Base-by-base conservation (phyloP, 2,113 vertebrate genomes). In the Bubalus kerabau region DNA sequence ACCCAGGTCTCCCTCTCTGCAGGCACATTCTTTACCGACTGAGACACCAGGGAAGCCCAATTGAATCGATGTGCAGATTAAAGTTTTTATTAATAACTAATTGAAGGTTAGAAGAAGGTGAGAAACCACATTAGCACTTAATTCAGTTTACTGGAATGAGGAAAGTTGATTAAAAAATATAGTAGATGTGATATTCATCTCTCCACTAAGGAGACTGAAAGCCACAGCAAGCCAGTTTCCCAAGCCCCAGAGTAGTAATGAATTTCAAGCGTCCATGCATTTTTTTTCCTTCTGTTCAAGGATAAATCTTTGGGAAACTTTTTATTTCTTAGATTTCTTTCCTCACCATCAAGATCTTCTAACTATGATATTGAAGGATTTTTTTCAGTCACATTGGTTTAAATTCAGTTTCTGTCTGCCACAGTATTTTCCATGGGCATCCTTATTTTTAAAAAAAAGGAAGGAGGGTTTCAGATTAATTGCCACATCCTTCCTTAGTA, bases 51-150 rank as follows among this genome's bases (percentile, higher is more conserved):
- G 67, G 10, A 71, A 71, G n/a, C 19, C n/a, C 67, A 40, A 12
- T 23, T 71, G 67, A 40, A 71, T 71, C 5, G 0, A 71, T 71
- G n/a, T 71, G 36, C 19, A 71, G n/a, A 40, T 1, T 83, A 8
- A 59, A 40, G 57, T 74, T 95, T 92, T 87, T 80, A 87, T 48
- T 96, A 92, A 90, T 46, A 92, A 92, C 26, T 90, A 92, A 40
- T 10, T 43, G 54, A 96, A 90, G 5, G 3, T 91, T 95, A 50
- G 32, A 82, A 83, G 87, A 91, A 90, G 83, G 40, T 62, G 28
- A 94, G 32, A 74, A 78, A 32, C 14, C 81, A 56, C 17, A 60
- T 40, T 94, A 60, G 43, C 28, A 74, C 8, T 83, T 62, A 64
- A 48, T 54, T 88, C 21, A 43, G 28, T 82, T 94, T 88, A 64